phyloP scores from a whole-genome alignment of 2,113 vertebrate genomes.

The Alouatta palliata region DNA sequence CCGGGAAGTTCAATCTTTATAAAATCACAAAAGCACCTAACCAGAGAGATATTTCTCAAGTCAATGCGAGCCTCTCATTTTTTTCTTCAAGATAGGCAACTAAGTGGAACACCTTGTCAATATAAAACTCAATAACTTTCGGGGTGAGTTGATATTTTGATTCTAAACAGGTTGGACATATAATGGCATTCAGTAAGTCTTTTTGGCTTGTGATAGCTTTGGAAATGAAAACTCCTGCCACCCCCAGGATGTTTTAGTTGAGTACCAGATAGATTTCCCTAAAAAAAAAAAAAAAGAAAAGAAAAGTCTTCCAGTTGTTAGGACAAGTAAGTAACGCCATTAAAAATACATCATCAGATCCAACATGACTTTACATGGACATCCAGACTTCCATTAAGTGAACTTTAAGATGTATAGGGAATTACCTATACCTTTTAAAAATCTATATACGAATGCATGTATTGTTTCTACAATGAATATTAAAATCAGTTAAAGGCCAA shows the following conservation, averaged over 20 bases:
- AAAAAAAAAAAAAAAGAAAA: not conserved
- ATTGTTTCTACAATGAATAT: not conserved
- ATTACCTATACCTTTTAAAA: not conserved
- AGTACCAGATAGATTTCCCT: not conserved
- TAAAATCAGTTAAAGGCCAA: not conserved
- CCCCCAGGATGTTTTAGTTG: not conserved
- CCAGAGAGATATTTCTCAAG: slow-evolving; percentile 14
- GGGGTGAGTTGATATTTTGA: not conserved
- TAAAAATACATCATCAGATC: slow-evolving; percentile 3
- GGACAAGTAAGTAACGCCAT: not conserved
- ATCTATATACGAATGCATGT: not conserved
- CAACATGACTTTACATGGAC: not conserved
- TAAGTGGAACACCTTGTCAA: not conserved
- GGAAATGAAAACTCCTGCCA: slow-evolving; percentile 1
- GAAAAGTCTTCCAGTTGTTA: not conserved
- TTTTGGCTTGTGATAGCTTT: slow-evolving; percentile 10
- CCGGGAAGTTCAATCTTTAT: not conserved
- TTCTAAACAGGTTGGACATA: not conserved
- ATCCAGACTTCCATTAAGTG: not conserved
- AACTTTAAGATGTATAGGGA: not conserved
- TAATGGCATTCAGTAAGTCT: not conserved
- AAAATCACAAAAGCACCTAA: not conserved
- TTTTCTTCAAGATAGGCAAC: not conserved
- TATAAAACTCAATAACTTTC: not conserved
- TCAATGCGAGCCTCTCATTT: not conserved